Evolutionary conservation across 2,797 vertebrate species (phyloP), one percentile per base, ranked within the genome.

Genomic region (Luscinia luscinia): DNA sequence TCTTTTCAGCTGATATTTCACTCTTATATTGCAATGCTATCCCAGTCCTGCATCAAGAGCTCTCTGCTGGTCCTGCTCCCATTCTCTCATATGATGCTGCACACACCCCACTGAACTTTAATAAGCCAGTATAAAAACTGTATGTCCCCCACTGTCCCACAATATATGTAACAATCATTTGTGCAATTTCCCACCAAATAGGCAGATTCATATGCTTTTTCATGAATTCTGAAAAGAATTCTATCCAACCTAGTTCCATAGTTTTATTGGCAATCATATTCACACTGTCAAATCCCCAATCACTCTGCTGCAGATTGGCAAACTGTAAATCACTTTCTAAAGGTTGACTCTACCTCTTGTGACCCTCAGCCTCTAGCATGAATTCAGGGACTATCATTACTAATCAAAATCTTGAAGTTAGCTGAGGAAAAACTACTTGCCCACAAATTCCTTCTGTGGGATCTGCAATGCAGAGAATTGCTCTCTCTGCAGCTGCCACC

Each of bases 401-500:
- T 14, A 4, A 32, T 27, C 11, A 38, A 82, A 49, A 24, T 15
- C 52, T 51, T 48, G 22, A 74, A 80, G 27, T 17, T 20, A 64
- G 32, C 8, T 2, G 9, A 91, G 28, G 26, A 89, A 83, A 68
- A 51, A 6, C 9, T 81, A n/a, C 36, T 69, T 72, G 41, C 9
- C 38, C 40, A 67, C 15, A 46, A 78, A 81, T 46, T 19, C 16
- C 26, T 75, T 51, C 49, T n/a, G 34, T 59, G 36, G 40, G 52
- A 91, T 70, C 82, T 87, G 67, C 89, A 93, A 62, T 80, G 69
- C 77, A 81, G 88, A 73, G 41, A 77, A 84, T 49, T 0, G 0
- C 22, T 40, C 36, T 32, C 76, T 64, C 48, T 52, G 73, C 73
- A 86, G 73, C 74, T 80, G 77, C 28, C 46, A 45, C 81, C 34